phyloP scores from a whole-genome alignment of 2,888 invertebrate species.

The Pollenia labialis region DNA sequence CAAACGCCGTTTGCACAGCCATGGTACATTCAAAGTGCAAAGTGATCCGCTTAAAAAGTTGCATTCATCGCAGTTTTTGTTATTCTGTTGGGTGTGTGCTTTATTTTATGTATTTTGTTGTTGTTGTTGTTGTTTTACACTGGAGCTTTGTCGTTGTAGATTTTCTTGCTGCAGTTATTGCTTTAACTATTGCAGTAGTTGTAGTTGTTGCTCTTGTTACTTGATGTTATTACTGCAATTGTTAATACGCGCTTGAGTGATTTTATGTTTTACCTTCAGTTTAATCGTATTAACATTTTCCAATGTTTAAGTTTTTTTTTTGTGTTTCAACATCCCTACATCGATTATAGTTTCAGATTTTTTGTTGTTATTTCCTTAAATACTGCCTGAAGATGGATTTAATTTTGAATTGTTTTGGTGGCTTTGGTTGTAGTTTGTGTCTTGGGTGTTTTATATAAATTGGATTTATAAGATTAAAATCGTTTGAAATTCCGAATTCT shows the following conservation, averaged over 20 bases:
- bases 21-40: conserved; percentile 57
- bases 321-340: conserved; percentile 4
- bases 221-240: conserved; percentile 71
- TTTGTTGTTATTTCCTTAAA: conserved; percentile 8
- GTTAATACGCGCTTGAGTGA: conserved; percentile 68
- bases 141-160: conserved; percentile 15
- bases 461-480: neutral
- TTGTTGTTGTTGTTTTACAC: conserved; percentile 16
- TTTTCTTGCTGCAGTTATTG: conserved; percentile 23
- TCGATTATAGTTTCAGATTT: conserved; percentile 8
- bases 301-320: conserved; percentile 26
- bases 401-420: neutral
- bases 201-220: conserved; percentile 44
- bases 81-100: neutral
- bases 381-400: conserved; percentile 7
- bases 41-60: conserved; percentile 72
- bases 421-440: neutral
- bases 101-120: conserved; percentile 34
- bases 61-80: conserved; percentile 61
- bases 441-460: neutral
- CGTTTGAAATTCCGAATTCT: no score
- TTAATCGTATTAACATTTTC: conserved; percentile 71
- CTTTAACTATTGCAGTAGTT: conserved; percentile 6
- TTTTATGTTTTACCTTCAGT: conserved; percentile 70
- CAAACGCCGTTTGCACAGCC: conserved; percentile 31